Evolutionary conservation across 1,140 invertebrate species (phyloP).

Genomic region (Microplitis demolitor): DNA sequence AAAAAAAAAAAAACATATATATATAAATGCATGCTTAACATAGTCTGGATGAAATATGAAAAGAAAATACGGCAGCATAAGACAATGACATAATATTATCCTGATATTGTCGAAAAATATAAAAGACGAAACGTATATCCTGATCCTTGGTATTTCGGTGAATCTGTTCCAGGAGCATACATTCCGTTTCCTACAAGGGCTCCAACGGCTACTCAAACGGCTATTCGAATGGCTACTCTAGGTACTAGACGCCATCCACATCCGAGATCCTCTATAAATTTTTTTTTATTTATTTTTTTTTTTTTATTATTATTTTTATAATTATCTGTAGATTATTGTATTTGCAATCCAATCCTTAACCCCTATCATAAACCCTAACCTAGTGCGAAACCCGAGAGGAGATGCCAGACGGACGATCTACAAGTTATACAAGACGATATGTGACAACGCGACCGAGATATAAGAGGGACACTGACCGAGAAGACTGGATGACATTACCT

Average conservation of each 20-base stretch:
- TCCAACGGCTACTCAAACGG: constrained; percentile 63
- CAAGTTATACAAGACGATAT: constrained; percentile 5
- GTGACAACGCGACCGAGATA: constrained; percentile 7
- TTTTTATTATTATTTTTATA: constrained; percentile 29
- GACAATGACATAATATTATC: background rate
- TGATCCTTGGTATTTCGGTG: constrained; percentile 55
- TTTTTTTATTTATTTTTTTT: constrained; percentile 37
- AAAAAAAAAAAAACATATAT: background rate
- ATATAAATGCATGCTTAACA: background rate
- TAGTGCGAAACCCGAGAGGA: constrained; percentile 16
- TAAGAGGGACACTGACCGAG: background rate
- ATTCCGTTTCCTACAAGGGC: constrained; percentile 62
- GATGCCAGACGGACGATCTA: too few relatives aligned
- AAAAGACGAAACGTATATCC: constrained; percentile 39
- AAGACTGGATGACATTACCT: background rate
- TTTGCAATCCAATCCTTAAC: background rate
- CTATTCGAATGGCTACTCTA: constrained; percentile 63
- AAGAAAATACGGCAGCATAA: too few relatives aligned
- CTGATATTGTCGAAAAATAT: constrained; percentile 11
- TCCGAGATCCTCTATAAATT: constrained; percentile 32
- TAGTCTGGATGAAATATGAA: too few relatives aligned
- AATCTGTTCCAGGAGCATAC: constrained; percentile 63
- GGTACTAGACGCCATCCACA: constrained; percentile 58
- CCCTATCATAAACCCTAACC: background rate
- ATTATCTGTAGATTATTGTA: constrained; percentile 37